phyloP scores from a whole-genome alignment of 2,888 invertebrate genomes.

The Amiota communis region DNA sequence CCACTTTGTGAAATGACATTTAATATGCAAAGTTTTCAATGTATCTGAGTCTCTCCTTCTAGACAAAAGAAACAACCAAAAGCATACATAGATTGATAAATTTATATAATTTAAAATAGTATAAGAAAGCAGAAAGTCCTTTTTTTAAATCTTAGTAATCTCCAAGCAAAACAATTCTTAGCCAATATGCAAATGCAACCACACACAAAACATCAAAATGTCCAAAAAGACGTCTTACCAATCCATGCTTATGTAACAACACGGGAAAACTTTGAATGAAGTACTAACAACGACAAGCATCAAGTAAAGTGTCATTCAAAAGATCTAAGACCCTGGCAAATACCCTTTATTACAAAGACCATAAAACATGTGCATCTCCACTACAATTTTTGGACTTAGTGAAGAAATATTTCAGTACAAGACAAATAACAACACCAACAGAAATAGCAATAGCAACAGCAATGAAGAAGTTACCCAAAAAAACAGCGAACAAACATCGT shows the following conservation, averaged over 20 bases:
- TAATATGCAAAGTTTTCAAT: conserved; percentile 68
- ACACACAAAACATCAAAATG: background rate
- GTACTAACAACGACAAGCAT: conserved; percentile 6
- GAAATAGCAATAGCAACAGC: background rate
- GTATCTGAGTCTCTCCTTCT: background rate
- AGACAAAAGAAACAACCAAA: background rate
- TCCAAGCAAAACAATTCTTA: background rate
- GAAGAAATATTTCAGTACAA: conserved; percentile 18
- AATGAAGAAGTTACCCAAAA: conserved; percentile 36
- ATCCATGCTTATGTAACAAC: too few relatives aligned
- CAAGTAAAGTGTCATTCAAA: background rate
- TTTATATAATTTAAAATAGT: background rate
- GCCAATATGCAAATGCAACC: conserved; percentile 7
- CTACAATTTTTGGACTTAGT: conserved; percentile 17
- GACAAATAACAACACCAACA: background rate
- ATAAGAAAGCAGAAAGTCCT: background rate
- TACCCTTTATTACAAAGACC: conserved; percentile 59
- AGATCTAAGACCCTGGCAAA: conserved; percentile 40
- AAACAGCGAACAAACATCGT: conserved; percentile 57
- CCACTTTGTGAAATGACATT: conserved; percentile 69
- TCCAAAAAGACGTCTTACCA: background rate
- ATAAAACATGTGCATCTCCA: conserved; percentile 18
- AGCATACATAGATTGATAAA: background rate
- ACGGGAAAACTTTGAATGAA: background rate
- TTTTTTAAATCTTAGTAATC: background rate